Base-by-base conservation (phyloP, 1,140 invertebrate species). In the Aphidius ervi region DNA sequence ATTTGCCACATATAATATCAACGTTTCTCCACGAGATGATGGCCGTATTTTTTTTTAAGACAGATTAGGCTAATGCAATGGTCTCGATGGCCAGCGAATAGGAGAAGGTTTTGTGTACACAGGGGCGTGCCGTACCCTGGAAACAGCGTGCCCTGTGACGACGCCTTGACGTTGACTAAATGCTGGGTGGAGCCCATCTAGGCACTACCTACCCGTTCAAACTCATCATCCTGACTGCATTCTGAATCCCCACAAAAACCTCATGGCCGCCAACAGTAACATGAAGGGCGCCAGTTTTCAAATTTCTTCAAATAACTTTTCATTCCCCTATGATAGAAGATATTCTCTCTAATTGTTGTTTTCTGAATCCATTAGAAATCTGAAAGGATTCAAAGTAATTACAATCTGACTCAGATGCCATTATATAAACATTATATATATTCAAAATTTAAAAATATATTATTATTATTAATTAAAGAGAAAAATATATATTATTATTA, bases 21-120 rank as follows among this genome's bases (percentile, higher is more conserved):
- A 77, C 77, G 78, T 71, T 74, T 79, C 74, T 60, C 76, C 69
- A 67, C 63, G 69, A 76, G 76, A 70, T 70, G 74, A 78, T 78
- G 75, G 76, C 74, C 68, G 76, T 68, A 70, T 75, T 77, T 74
- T 75, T 75, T 76, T 70, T 68, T 59, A 9, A 64, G 62, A 58
- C 69, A 76, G 74, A 77, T 77, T 78, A 78, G 74, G 74, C 74
- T 78, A 77, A 77, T 77, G 74, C 75, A 74, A 73, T 69, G 71
- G 71, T 70, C 72, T 71, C 69, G 73, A 74, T 79, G 77, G 70
- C 78, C 73, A 78, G 73, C 78, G 75, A 80, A 80, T 79, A 72
- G 73, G 75, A 75, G 70, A 72, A 68, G 76, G 65, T 65, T 68
- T 66, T 65, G 66, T 65, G 71, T 66, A 68, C 65, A 68, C 75